phyloP scores from a whole-genome alignment of 2,888 invertebrate genomes.

The Gibbula magus region DNA sequence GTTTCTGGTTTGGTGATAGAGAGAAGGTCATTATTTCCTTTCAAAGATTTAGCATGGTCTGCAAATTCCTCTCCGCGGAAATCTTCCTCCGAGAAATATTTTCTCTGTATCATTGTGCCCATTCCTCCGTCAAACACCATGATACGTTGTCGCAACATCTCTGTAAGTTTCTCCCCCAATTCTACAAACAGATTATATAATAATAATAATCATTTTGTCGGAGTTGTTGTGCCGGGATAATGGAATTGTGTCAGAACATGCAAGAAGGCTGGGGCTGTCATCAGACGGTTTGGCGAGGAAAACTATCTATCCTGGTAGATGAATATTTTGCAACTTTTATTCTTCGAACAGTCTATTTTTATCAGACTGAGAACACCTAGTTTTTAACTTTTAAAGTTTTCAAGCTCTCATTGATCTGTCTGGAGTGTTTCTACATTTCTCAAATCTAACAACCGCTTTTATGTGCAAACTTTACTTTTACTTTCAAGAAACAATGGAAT shows the following conservation, averaged over 20 bases:
- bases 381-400: no score
- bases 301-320: no score
- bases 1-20: constrained; percentile 78
- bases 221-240: background rate
- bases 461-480: no score
- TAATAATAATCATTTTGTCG: constrained; percentile 43
- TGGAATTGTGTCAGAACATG: background rate
- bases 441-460: no score
- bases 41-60: constrained; percentile 75
- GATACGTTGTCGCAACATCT: constrained; percentile 73
- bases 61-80: constrained; percentile 76
- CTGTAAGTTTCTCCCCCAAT: constrained; percentile 42
- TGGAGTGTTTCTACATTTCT: no score
- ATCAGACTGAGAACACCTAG: no score
- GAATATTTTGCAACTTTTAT: no score
- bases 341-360: no score
- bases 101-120: constrained; percentile 80
- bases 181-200: constrained; percentile 39
- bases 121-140: constrained; percentile 79
- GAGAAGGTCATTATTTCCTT: constrained; percentile 80
- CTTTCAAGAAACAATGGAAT: no score
- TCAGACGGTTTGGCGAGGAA: no score
- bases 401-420: no score
- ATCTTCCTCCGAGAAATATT: constrained; percentile 77
- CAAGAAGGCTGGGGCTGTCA: no score